Percentiles rank a stretch among this genome's conserved stretches.
phyloP scores from a whole-genome alignment of 2,888 invertebrate genomes.

The Rhorus exstirpatorius region DNA sequence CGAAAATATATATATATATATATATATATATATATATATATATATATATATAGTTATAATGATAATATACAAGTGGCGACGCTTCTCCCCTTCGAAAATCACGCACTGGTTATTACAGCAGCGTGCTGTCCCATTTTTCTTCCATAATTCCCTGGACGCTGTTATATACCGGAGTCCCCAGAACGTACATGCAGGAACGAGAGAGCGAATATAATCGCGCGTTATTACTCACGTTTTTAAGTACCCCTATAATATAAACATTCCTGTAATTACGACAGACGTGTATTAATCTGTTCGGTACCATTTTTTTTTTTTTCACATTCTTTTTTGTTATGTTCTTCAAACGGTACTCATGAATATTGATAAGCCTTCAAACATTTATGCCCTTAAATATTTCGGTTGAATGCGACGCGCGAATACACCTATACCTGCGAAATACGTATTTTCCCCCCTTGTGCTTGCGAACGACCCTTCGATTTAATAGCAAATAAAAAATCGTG shows the following conservation, averaged over 20 bases:
- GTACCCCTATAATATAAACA: constrained; percentile 35
- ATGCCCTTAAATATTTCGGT: constrained; percentile 1
- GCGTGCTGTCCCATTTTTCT: constrained; percentile 45
- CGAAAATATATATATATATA: neutral
- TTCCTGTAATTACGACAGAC: constrained; percentile 52
- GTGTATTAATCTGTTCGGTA: constrained; percentile 36
- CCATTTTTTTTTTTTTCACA: neutral
- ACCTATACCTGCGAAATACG: neutral
- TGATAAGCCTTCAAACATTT: no score
- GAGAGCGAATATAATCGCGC: constrained; percentile 24
- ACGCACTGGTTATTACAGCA: constrained; percentile 45
- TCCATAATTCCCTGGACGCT: constrained; percentile 40
- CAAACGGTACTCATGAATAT: neutral
- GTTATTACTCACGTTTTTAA: constrained; percentile 45
- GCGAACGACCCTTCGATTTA: constrained; percentile 30
- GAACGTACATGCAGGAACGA: neutral
- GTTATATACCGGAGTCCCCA: neutral
- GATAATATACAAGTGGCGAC: constrained; percentile 21
- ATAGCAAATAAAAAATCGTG: constrained; percentile 59
- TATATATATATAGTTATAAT: neutral
- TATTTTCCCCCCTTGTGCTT: neutral
- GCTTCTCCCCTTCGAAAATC: constrained; percentile 50
- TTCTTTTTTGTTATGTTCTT: constrained; percentile 1
- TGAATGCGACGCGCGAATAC: neutral
- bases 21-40: neutral